A percentile compares a stretch with the other conserved stretches of the same genome.
Evolutionary conservation across 1,140 invertebrate genomes (phyloP).

Genomic region (Lucilia cuprina): DNA sequence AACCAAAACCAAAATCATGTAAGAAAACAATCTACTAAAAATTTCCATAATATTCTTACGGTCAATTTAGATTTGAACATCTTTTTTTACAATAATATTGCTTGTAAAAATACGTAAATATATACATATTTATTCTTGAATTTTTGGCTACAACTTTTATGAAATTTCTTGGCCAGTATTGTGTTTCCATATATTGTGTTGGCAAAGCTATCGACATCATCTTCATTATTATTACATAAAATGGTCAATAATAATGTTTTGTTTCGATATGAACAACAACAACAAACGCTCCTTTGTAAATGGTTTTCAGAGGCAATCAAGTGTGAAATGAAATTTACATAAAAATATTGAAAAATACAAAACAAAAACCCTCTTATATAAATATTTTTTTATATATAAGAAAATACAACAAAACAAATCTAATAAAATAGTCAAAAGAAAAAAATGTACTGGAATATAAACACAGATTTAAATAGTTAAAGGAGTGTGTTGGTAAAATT

Average conservation of each 20-base stretch:
- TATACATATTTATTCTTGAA: neutral
- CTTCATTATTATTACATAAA: no score
- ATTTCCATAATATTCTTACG: neutral
- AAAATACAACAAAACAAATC: neutral
- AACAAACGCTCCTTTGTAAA: no score
- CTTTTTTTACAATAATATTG: neutral
- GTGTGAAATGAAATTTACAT: conserved; percentile 2
- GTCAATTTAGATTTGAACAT: conserved; percentile 2
- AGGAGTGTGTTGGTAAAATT: no score
- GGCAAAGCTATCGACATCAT: neutral
- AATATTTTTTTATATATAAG: neutral
- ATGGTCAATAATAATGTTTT: no score
- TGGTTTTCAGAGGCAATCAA: neutral
- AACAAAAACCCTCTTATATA: no score
- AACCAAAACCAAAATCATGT: neutral
- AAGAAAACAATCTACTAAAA: neutral
- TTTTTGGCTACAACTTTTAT: neutral
- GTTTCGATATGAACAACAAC: no score
- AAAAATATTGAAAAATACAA: neutral
- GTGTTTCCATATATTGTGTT: neutral
- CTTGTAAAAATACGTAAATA: neutral
- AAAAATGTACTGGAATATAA: neutral
- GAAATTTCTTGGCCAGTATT: neutral
- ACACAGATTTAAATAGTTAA: neutral
- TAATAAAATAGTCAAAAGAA: neutral